Evolutionary conservation across 2,113 vertebrate species (phyloP), one percentile per base, ranked within the genome.

Genomic region (Kryptolebias marmoratus): DNA sequence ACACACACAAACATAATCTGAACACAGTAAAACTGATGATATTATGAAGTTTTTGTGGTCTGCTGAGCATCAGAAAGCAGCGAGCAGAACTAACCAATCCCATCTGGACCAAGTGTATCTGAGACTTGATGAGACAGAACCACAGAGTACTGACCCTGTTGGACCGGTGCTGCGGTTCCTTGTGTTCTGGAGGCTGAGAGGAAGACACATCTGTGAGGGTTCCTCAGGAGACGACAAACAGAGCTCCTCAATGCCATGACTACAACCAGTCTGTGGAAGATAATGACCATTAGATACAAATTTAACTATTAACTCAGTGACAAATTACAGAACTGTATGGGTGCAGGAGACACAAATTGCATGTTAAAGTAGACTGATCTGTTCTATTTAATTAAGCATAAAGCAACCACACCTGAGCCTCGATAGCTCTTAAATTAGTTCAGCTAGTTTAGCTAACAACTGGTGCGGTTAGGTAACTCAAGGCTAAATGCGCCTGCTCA

Each of bases 211-310:
- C 87, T 87, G 64, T 83, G 90, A 14, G 83, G 68, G 32, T 75
- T 72, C 44, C 69, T 71, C 62, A 94, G 48, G 5, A 94, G 84
- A 42, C 91, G 83, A 68, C 79, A 73, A 31, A 69, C 49, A 6
- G 79, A 61, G 47, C 82, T 80, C 56, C 92, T 92, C 66, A 94
- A 73, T 5, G 93, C 93, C 94, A 95, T 95, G 65, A 53, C 75
- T 65, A 44, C 53, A 59, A 57, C 18, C 4, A 11, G 10, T 52
- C 87, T 87, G 5, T 8, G 36, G 47, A 50, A 45, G 0, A 36
- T 48, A 18, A 14, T 39, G 0, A 39, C 9, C 10, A 16, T 49
- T 1, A 36, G 7, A 22, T 22, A 22, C 22, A 4, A 36, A 36
- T 36, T 36, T 36, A 3, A 36, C 7, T 7, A 36, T 36, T 3